Percentiles rank a stretch among this genome's conserved stretches.
These are phyloP conservation scores for Drosophila multiciliata DNA, from an alignment of 2,888 invertebrate species.

Conservation along the genomic window DNA sequence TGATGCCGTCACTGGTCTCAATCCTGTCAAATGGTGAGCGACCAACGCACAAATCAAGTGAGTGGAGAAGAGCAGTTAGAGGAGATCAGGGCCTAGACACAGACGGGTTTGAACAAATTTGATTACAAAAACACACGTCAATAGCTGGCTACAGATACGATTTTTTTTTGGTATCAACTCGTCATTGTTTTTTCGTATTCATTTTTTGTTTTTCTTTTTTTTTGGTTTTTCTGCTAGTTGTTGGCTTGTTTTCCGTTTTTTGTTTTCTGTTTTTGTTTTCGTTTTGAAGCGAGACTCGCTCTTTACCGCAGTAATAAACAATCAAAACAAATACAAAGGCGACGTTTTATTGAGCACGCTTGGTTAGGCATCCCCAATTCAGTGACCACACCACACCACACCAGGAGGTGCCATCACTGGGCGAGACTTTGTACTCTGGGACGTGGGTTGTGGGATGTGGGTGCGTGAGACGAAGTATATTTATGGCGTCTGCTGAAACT, in stretches of 20 bases:
- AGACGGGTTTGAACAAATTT: conserved; percentile 61
- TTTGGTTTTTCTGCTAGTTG: conserved; percentile 38
- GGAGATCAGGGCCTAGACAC: conserved; percentile 16
- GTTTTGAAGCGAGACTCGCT: conserved; percentile 39
- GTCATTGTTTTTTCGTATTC: conserved; percentile 62
- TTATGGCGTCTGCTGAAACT: conserved; percentile 76
- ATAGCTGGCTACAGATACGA: conserved; percentile 17
- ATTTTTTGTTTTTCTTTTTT: conserved; percentile 35
- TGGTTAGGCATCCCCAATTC: conserved; percentile 59
- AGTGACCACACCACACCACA: conserved; percentile 10
- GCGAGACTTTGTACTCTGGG: conserved; percentile 16
- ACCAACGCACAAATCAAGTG: conserved; percentile 45
- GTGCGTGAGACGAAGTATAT: conserved; percentile 59
- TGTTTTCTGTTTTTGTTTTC: conserved; percentile 22
- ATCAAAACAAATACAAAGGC: conserved; percentile 76
- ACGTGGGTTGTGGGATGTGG: conserved; percentile 57
- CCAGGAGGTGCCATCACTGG: conserved; percentile 32
- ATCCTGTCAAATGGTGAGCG: conserved; percentile 45
- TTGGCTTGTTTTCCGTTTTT: conserved; percentile 28
- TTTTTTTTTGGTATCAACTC: conserved; percentile 25
- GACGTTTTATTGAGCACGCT: conserved; percentile 75
- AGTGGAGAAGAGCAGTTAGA: conserved; percentile 15
- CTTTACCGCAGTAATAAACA: conserved; percentile 77
- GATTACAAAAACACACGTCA: conserved; percentile 47
- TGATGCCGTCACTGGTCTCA: conserved; percentile 41